Percentiles rank a stretch among this genome's conserved stretches.
Conservation (phyloP, 2,888 invertebrate genomes). For the Congeria kusceri region DNA sequence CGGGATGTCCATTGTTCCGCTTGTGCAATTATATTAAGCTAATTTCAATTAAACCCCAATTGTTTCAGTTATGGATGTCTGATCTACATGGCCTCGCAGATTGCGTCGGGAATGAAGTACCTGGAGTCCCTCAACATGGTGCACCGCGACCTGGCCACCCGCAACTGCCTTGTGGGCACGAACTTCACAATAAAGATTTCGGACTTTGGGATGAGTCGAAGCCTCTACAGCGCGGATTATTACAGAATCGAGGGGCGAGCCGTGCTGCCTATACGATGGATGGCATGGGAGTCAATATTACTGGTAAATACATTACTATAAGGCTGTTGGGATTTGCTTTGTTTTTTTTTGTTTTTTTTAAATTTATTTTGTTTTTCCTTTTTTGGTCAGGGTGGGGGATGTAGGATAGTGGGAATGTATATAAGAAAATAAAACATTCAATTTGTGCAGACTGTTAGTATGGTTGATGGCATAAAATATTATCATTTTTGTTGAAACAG, state of each 20-base stretch:
- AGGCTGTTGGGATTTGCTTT: too few species aligned
- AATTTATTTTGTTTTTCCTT: not conserved
- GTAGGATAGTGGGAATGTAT: too few species aligned
- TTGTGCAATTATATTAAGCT: not conserved
- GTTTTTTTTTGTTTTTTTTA: too few species aligned
- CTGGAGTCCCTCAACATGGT: slow-evolving; percentile 95
- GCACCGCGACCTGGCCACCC: slow-evolving; percentile 94
- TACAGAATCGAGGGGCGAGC: slow-evolving; percentile 93
- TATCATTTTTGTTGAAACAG: too few species aligned
- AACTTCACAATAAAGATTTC: slow-evolving; percentile 88
- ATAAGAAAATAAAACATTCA: too few species aligned
- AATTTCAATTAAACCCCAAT: slow-evolving; percentile 6
- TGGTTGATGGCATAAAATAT: too few species aligned
- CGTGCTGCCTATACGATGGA: slow-evolving; percentile 94
- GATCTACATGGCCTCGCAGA: slow-evolving; percentile 93
- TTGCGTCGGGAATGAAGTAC: slow-evolving; percentile 96
- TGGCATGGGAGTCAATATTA: slow-evolving; percentile 94
- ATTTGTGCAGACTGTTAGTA: too few species aligned
- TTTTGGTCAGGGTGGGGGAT: too few species aligned
- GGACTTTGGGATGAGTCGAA: slow-evolving; percentile 85
- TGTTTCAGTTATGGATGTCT: slow-evolving; percentile 92
- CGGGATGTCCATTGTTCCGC: not conserved
- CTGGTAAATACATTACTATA: slow-evolving; percentile 74
- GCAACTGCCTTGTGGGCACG: slow-evolving; percentile 94
- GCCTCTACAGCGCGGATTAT: slow-evolving; percentile 89